Conservation (phyloP, 2,113 vertebrate genomes). For the Prinia subflava region DNA sequence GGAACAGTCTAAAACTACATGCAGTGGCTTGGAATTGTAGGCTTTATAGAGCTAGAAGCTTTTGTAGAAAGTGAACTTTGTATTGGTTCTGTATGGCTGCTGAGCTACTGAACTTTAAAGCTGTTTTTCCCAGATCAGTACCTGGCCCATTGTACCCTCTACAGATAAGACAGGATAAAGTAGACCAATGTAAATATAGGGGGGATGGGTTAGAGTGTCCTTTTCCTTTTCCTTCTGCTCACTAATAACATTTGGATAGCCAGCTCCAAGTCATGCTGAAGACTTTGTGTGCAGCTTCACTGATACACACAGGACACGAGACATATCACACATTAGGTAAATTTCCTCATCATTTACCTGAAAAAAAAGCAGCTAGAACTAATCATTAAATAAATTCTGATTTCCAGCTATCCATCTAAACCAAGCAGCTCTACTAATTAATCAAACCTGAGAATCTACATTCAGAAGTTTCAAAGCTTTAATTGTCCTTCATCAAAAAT, state of each 20-base stretch:
- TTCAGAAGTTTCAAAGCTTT: neutral
- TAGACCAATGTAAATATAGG: neutral
- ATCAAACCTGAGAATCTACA: neutral
- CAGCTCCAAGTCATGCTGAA: neutral
- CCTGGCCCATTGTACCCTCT: neutral
- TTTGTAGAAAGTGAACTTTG: neutral
- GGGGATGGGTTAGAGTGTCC: accelerated
- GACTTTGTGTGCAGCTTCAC: neutral
- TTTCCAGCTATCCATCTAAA: neutral
- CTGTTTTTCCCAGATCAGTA: neutral
- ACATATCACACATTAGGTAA: neutral
- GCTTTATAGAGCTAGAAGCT: neutral
- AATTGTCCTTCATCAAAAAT: neutral
- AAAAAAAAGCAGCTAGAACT: neutral
- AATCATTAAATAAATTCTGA: neutral
- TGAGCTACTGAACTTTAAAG: neutral
- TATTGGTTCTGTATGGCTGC: neutral
- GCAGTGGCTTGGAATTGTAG: neutral
- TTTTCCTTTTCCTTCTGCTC: neutral
- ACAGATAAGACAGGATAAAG: neutral
- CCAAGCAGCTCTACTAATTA: neutral
- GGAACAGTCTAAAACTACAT: neutral
- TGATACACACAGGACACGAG: neutral
- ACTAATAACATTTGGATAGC: neutral
- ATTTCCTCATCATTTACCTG: neutral